A percentile compares a stretch with the other conserved stretches of the same genome.
Conservation (phyloP, 2,113 vertebrate species). For the Caracal caracal region DNA sequence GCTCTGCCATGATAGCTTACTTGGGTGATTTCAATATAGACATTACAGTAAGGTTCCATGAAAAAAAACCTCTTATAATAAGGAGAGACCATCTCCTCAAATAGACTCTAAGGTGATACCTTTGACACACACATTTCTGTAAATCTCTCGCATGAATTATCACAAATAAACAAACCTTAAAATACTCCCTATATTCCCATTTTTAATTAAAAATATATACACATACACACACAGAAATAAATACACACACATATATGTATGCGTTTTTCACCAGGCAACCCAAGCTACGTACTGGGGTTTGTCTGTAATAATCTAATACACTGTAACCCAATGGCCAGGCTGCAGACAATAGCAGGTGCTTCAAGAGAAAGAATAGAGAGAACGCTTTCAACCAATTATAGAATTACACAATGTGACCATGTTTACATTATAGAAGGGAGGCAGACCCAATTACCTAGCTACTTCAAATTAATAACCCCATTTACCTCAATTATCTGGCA, state of each 20-base stretch:
- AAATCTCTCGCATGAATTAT: neutral
- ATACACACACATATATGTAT: neutral
- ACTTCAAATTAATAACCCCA: constrained; percentile 76
- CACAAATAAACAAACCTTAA: neutral
- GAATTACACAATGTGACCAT: constrained; percentile 58
- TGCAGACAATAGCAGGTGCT: constrained; percentile 52
- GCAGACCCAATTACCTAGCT: constrained; percentile 70
- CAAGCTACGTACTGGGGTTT: neutral
- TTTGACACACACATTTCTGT: neutral
- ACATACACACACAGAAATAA: neutral
- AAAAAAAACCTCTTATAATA: neutral
- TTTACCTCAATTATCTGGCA: constrained; percentile 77
- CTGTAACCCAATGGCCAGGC: constrained; percentile 21
- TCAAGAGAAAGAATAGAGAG: constrained; percentile 46
- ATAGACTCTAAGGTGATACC: neutral
- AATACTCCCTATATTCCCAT: neutral
- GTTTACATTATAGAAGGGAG: constrained; percentile 74
- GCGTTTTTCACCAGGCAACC: constrained; percentile 26
- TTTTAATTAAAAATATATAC: neutral
- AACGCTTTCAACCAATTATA: constrained; percentile 68
- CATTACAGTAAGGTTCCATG: neutral
- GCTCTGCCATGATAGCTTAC: neutral
- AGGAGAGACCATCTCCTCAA: neutral
- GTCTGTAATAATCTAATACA: constrained; percentile 5
- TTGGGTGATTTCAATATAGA: neutral